These are phyloP conservation scores for Tanypteryx hageni DNA, from an alignment of 2,888 invertebrate genomes.

Conservation along the genomic window DNA sequence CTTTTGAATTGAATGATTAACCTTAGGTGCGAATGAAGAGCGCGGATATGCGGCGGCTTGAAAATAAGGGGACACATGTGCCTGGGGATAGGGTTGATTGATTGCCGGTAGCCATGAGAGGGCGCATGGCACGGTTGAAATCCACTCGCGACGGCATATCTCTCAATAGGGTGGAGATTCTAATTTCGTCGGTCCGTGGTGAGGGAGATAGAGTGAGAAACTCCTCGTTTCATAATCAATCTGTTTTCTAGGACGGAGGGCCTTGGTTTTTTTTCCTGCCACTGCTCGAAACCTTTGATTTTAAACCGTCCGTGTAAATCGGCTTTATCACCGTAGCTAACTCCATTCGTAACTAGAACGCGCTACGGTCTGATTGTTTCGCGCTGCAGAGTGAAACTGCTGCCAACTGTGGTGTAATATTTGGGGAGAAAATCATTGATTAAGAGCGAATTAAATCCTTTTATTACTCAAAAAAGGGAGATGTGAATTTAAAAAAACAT, in stretches of 20 bases:
- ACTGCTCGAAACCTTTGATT: not conserved
- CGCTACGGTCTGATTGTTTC: not conserved
- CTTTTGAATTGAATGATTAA: conserved; percentile 64
- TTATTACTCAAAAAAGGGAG: too few relatives aligned
- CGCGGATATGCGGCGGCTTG: conserved; percentile 42
- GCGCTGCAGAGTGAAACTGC: not conserved
- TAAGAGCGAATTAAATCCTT: too few relatives aligned
- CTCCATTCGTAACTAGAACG: not conserved
- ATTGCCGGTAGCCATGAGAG: conserved; percentile 56
- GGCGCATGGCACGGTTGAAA: not conserved
- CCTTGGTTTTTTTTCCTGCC: not conserved
- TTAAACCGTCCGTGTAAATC: not conserved
- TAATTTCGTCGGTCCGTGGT: conserved; percentile 9
- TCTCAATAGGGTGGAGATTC: conserved; percentile 36
- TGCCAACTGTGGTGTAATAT: not conserved
- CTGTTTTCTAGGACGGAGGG: not conserved
- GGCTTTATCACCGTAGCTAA: not conserved
- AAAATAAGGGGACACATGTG: conserved; percentile 22
- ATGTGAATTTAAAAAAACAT: too few relatives aligned
- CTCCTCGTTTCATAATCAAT: conserved; percentile 7
- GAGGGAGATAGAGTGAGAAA: not conserved
- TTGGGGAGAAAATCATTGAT: not conserved
- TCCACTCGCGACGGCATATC: conserved; percentile 17
- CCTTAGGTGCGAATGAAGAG: conserved; percentile 60
- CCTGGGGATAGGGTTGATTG: conserved; percentile 10